Evolutionary conservation across 2,888 invertebrate genomes (phyloP).

Genomic region (Drosophila putrida): DNA sequence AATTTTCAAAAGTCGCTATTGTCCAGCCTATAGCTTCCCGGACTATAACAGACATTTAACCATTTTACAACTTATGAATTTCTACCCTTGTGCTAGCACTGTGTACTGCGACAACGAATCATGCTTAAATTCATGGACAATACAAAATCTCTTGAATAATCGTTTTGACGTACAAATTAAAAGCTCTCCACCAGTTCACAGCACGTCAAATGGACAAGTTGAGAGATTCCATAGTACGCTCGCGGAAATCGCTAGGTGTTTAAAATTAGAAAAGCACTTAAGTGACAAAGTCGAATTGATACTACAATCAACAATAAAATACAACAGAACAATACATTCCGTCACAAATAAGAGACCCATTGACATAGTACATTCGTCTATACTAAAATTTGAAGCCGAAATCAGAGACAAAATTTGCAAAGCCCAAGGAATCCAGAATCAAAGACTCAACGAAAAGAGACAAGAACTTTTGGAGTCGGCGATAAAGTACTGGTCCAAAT

Average conservation of each 20-base stretch:
- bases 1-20: slow-evolving; percentile 18
- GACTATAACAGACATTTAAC: background rate
- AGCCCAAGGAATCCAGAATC: background rate
- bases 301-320: background rate
- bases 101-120: slow-evolving; percentile 3
- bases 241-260: background rate
- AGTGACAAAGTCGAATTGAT: background rate
- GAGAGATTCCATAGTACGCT: background rate
- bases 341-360: background rate
- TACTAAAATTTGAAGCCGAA: background rate
- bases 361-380: background rate
- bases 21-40: slow-evolving; percentile 10
- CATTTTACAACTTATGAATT: background rate
- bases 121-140: background rate
- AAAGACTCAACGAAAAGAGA: background rate
- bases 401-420: background rate
- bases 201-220: slow-evolving; percentile 3
- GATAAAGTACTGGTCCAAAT: slow-evolving; percentile 1
- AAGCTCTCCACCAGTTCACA: background rate
- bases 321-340: background rate
- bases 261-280: background rate
- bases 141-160: no score
- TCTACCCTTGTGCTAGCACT: background rate
- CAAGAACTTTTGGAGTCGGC: background rate
- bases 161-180: background rate